Evolutionary conservation across 2,888 invertebrate species (phyloP), one percentile per base, ranked within the genome.

Genomic region (Pandemis corylana): DNA sequence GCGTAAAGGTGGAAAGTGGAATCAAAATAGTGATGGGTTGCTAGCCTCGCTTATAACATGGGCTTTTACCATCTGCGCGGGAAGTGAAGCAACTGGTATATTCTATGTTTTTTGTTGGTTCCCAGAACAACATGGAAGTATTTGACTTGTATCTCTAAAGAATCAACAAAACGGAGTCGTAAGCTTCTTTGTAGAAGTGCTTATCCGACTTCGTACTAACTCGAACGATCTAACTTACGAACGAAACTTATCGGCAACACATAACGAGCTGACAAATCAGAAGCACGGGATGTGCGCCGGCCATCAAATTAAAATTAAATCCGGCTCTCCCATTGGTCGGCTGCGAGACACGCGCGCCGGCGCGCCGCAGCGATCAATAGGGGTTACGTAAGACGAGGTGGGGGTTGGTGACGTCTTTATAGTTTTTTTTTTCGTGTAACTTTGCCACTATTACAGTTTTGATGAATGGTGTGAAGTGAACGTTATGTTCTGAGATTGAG

Each of bases 221-320:
- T 66, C 70, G 63, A 70, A 71, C 71, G 67, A 66, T 71, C 68
- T 65, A 75, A 75, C 67, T 75, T 75, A 75, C 74, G 64, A 63
- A 76, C 66, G 46, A 71, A 77, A 74, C 69, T 70, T 83, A 80
- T 80, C 78, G 82, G 82, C 82, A 83, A 85, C 82, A 82, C 83
- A 79, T 84, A 82, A 87, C 82, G 79, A 83, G 88, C 84, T 85
- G 92, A 90, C 92, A 87, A 92, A 91, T 92, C 89, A 86, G 88
- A 83, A 79, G 83, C 80, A 82, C 79, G 83, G 46, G 84, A 82
- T 80, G 83, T 82, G 81, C 81, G 80, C 85, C 87, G 85, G 89
- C 88, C 88, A 92, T 91, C 86, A 86, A 92, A 92, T 92, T 92
- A 92, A 91, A 93, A 91, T 92, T 91, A 92, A 92, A 93, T 83